These are phyloP conservation scores for Drosophila monieri DNA, from an alignment of 2,888 invertebrate species.

Conservation along the genomic window DNA sequence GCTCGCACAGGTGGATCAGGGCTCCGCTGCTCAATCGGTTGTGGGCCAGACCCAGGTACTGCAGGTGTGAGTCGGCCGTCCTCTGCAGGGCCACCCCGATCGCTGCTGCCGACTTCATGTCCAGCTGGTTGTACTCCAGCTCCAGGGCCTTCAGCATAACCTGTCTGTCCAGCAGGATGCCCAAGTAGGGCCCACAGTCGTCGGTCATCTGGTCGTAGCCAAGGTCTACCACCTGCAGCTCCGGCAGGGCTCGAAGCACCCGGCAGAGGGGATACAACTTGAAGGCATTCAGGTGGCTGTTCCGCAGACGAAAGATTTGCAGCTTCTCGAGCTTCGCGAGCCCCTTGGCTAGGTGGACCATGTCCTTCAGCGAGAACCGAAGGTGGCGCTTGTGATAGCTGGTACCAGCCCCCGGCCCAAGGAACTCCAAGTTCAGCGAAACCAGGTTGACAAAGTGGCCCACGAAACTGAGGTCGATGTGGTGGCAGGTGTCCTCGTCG, in stretches of 20 bases:
- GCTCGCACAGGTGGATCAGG: conserved; percentile 42
- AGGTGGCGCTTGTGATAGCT: conserved; percentile 71
- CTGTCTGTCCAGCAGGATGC: conserved; percentile 55
- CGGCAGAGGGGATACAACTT: conserved; percentile 68
- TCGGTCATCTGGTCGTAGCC: conserved; percentile 73
- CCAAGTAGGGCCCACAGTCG: conserved; percentile 64
- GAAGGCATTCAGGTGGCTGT: conserved; percentile 73
- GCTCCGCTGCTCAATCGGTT: conserved; percentile 65
- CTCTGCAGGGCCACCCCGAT: conserved; percentile 41
- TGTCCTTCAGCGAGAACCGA: conserved; percentile 77
- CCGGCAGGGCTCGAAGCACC: conserved; percentile 50
- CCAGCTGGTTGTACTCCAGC: conserved; percentile 71
- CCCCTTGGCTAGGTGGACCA: conserved; percentile 67
- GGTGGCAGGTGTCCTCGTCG: conserved; percentile 75
- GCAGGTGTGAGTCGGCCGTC: conserved; percentile 38
- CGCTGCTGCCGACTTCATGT: conserved; percentile 28
- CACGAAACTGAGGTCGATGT: conserved; percentile 75
- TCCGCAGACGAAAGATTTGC: conserved; percentile 72
- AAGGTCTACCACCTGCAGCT: conserved; percentile 74
- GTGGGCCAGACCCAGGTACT: conserved; percentile 71
- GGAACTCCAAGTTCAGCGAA: conserved; percentile 72
- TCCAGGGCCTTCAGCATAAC: conserved; percentile 61
- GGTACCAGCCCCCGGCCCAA: conserved; percentile 65
- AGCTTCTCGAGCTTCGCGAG: conserved; percentile 56
- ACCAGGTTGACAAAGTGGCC: conserved; percentile 64